Percentiles rank a stretch among this genome's conserved stretches.
phyloP scores from a whole-genome alignment of 2,797 vertebrate species.

The Rhinoraja longicauda region DNA sequence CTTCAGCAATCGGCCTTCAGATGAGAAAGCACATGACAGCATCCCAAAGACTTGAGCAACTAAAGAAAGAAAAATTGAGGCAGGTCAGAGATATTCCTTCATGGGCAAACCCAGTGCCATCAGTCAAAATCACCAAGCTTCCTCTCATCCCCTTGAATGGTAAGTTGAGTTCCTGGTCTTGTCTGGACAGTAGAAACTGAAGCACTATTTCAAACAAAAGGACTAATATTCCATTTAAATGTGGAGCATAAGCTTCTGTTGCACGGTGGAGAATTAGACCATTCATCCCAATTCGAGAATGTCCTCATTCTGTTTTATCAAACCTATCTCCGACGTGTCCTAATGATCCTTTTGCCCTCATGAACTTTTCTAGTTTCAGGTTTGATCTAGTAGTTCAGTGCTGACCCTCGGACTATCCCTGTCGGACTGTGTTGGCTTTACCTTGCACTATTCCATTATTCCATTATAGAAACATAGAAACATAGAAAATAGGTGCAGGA shows the following conservation, averaged over 20 bases:
- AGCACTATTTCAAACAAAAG: not conserved
- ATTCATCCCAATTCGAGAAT: not conserved
- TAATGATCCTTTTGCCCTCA: constrained; percentile 40
- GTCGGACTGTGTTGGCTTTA: no score
- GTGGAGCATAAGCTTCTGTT: not conserved
- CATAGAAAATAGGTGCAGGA: no score
- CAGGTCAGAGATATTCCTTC: constrained; percentile 85
- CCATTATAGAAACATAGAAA: no score
- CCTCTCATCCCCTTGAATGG: constrained; percentile 85
- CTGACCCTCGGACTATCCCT: no score
- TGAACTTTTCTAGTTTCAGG: not conserved
- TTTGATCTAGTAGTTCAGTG: not conserved
- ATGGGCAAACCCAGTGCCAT: constrained; percentile 74
- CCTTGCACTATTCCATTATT: no score
- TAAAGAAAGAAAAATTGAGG: constrained; percentile 93
- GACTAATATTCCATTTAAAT: not conserved
- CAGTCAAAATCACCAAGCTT: constrained; percentile 81
- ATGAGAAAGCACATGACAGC: constrained; percentile 75
- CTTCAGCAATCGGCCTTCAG: constrained; percentile 73
- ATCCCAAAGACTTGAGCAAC: constrained; percentile 86
- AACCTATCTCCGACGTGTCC: not conserved
- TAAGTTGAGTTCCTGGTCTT: constrained; percentile 54
- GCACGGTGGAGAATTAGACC: not conserved
- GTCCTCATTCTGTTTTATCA: not conserved
- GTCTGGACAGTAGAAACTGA: no score